These are phyloP conservation scores for Hoplodrina blanda DNA, from an alignment of 2,888 invertebrate genomes.

Conservation along the genomic window DNA sequence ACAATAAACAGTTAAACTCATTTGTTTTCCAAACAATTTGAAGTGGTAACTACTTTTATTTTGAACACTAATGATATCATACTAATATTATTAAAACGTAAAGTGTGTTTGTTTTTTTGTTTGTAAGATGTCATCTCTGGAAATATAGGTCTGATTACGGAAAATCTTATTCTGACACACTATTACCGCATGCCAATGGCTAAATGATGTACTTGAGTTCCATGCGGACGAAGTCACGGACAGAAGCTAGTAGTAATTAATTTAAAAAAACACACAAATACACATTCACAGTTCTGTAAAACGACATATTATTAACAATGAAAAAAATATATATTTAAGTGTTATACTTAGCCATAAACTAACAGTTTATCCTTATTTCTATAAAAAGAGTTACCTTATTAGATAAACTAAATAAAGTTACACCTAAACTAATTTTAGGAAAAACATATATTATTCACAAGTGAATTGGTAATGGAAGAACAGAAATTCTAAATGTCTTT, in stretches of 20 bases:
- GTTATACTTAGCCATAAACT: background rate
- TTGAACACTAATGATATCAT: background rate
- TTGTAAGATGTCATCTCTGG: background rate
- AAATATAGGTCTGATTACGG: background rate
- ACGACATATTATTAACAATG: background rate
- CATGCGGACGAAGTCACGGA: too few species aligned
- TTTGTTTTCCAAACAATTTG: background rate
- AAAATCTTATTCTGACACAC: background rate
- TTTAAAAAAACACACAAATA: background rate
- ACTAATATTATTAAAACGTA: background rate
- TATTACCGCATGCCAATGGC: too few species aligned
- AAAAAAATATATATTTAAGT: background rate
- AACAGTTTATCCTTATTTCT: conserved; percentile 15
- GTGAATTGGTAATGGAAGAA: background rate
- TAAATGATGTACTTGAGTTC: background rate
- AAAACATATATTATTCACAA: background rate
- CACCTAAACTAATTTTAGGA: background rate
- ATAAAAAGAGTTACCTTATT: background rate
- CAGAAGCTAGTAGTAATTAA: background rate
- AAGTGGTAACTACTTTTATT: background rate
- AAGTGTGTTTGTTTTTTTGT: background rate
- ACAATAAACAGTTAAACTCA: background rate
- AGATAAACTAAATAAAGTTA: background rate
- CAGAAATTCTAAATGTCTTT: background rate
- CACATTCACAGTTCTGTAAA: background rate